Conservation (phyloP, 2,113 vertebrate species). For the Dermatemys mawii region DNA sequence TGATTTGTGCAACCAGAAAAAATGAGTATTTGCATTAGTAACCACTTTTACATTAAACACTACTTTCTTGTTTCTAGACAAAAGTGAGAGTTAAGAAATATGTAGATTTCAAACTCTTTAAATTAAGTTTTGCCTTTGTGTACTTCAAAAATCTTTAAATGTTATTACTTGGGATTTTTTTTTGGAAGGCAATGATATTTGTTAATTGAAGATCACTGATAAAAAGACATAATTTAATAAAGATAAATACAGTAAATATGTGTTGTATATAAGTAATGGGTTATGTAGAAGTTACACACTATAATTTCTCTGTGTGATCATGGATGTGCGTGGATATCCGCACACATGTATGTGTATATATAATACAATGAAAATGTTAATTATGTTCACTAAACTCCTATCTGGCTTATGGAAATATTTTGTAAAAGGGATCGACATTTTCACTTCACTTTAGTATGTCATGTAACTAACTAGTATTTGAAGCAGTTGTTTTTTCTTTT, state of each 20-base stretch:
- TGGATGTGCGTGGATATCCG: background rate
- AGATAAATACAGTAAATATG: background rate
- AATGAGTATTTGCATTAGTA: constrained; percentile 47
- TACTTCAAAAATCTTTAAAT: background rate
- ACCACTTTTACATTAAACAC: constrained; percentile 19
- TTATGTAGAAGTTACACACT: background rate
- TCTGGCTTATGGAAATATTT: constrained; percentile 25
- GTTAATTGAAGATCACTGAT: background rate
- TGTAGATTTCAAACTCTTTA: background rate
- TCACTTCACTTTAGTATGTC: background rate
- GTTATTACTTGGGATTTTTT: background rate
- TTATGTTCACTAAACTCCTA: constrained; percentile 58
- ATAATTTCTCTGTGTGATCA: background rate
- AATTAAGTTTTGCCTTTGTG: background rate
- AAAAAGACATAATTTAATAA: rapidly evolving
- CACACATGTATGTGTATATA: background rate
- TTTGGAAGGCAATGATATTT: background rate
- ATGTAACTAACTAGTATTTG: rapidly evolving
- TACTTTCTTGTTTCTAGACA: constrained; percentile 11
- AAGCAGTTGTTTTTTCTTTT: background rate
- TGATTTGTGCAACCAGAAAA: constrained; percentile 76
- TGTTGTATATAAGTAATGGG: background rate
- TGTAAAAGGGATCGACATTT: background rate
- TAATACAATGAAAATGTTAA: background rate
- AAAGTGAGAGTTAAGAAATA: background rate